These are phyloP conservation scores for Sphenopsis melanotis DNA, from an alignment of 2,797 vertebrate species.

Conservation along the genomic window DNA sequence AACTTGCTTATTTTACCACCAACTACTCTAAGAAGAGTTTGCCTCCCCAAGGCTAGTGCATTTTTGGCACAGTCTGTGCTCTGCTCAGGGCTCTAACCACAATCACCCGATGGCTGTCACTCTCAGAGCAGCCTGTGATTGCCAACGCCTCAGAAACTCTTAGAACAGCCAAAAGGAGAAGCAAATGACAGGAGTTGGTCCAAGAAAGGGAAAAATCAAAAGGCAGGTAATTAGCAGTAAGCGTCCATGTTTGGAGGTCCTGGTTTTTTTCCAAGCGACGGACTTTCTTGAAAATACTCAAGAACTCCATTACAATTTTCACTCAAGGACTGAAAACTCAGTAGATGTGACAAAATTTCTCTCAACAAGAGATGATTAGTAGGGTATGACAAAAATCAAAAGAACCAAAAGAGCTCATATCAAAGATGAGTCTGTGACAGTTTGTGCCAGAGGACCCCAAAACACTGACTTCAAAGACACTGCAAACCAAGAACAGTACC, in stretches of 20 bases:
- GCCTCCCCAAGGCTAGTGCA: background rate
- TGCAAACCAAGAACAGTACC: background rate
- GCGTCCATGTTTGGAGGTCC: background rate
- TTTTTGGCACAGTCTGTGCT: background rate
- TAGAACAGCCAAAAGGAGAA: background rate
- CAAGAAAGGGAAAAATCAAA: background rate
- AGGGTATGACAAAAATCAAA: background rate
- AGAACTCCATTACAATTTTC: background rate
- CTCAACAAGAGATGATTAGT: background rate
- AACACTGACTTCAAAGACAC: background rate
- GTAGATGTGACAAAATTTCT: background rate
- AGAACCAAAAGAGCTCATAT: background rate
- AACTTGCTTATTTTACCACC: background rate
- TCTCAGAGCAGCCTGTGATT: background rate
- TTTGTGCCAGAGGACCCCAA: background rate
- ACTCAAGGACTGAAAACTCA: background rate
- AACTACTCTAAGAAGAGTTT: background rate
- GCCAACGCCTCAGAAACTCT: background rate
- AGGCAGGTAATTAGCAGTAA: background rate
- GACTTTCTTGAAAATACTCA: background rate
- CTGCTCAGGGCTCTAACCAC: background rate
- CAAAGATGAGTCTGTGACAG: background rate
- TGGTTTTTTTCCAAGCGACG: background rate
- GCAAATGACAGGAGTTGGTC: background rate
- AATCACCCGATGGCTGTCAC: fast-evolving